Evolutionary conservation across 2,888 invertebrate species (phyloP).

Genomic region (Tanytarsus gracilentus): DNA sequence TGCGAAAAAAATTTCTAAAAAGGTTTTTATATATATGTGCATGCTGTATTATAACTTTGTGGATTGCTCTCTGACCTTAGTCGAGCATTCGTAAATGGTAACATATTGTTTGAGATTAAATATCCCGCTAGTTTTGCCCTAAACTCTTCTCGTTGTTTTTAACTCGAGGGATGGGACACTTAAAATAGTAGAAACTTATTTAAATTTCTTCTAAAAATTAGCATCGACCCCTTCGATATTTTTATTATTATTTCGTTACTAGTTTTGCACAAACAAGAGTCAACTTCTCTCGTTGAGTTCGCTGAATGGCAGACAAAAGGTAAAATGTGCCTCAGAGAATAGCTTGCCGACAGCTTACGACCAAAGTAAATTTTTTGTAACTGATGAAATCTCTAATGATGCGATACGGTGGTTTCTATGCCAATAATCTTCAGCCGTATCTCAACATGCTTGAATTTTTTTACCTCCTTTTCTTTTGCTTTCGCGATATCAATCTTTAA

Average conservation of each 20-base stretch:
- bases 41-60: slow-evolving; percentile 26
- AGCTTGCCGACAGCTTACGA: not conserved
- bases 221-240: too few relatives aligned
- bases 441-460: not conserved
- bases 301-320: too few relatives aligned
- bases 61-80: slow-evolving; percentile 25
- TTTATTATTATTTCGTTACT: too few relatives aligned
- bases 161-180: too few relatives aligned
- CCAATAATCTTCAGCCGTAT: slow-evolving; percentile 11
- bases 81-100: slow-evolving; percentile 27
- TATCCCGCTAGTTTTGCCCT: slow-evolving; percentile 27
- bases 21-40: slow-evolving; percentile 8
- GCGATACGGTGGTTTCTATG: not conserved
- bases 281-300: too few relatives aligned
- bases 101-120: slow-evolving; percentile 28
- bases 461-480: too few relatives aligned
- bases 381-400: slow-evolving; percentile 28
- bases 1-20: not conserved
- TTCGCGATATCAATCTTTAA: slow-evolving; percentile 24
- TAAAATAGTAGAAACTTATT: too few relatives aligned
- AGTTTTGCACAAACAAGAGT: too few relatives aligned
- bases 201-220: too few relatives aligned
- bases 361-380: not conserved
- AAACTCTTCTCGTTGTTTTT: slow-evolving; percentile 10
- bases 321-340: too few relatives aligned